These are phyloP conservation scores for Ellobium chinense DNA, from an alignment of 2,888 invertebrate genomes.

Conservation along the genomic window DNA sequence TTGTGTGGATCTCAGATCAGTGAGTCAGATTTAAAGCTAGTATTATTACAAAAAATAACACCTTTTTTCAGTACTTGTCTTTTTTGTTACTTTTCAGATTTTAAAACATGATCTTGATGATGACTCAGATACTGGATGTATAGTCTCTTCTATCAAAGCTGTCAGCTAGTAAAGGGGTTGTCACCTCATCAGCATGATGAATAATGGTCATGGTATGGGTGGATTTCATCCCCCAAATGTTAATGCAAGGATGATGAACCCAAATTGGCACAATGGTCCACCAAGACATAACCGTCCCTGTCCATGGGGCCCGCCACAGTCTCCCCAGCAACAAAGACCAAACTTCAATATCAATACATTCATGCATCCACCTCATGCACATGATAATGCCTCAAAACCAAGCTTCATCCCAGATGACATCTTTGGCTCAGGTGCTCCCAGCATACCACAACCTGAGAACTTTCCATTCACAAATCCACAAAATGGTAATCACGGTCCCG, in stretches of 20 bases:
- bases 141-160: too few relatives aligned
- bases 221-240: too few relatives aligned
- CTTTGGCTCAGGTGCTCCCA: background rate
- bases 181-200: too few relatives aligned
- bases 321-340: background rate
- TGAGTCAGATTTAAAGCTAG: too few relatives aligned
- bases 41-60: too few relatives aligned
- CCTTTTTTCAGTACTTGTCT: too few relatives aligned
- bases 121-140: too few relatives aligned
- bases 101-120: too few relatives aligned
- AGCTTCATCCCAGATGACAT: background rate
- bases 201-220: too few relatives aligned
- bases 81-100: too few relatives aligned
- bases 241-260: constrained; percentile 5
- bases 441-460: background rate
- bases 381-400: background rate
- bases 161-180: too few relatives aligned
- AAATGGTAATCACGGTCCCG: background rate
- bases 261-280: background rate
- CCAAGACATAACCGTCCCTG: background rate
- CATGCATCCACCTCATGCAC: constrained; percentile 13
- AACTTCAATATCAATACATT: constrained; percentile 13
- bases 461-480: background rate
- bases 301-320: background rate
- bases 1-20: too few relatives aligned